Evolutionary conservation across 2,797 vertebrate genomes (phyloP).

Genomic region (Anisognathus igniventris): DNA sequence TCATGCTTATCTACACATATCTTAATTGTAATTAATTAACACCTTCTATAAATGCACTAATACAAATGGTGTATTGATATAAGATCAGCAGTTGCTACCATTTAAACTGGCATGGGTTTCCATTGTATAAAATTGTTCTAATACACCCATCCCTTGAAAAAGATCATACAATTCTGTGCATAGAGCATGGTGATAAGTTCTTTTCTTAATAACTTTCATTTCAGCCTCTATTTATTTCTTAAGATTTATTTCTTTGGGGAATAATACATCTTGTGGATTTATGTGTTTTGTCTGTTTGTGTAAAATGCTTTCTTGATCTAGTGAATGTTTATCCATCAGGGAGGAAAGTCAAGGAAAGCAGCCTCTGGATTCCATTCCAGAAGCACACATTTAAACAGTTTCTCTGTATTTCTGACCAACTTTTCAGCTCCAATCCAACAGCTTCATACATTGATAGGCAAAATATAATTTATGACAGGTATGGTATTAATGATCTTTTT

Average conservation of each 20-base stretch:
- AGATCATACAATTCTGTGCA: background rate
- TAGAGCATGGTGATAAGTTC: background rate
- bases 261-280: background rate
- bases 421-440: background rate
- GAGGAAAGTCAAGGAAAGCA: background rate
- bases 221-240: background rate
- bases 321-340: background rate
- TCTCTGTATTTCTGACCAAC: background rate
- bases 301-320: background rate
- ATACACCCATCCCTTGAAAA: background rate
- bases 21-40: background rate
- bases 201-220: background rate
- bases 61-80: background rate
- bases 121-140: background rate
- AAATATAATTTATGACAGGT: background rate
- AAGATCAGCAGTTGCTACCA: background rate
- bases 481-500: background rate
- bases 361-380: background rate
- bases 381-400: background rate
- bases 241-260: background rate
- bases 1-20: background rate
- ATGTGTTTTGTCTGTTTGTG: background rate
- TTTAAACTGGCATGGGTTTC: background rate
- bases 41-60: background rate
- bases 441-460: background rate